Evolutionary conservation across 2,888 invertebrate genomes (phyloP).

Genomic region (Platycheirus rosarum): DNA sequence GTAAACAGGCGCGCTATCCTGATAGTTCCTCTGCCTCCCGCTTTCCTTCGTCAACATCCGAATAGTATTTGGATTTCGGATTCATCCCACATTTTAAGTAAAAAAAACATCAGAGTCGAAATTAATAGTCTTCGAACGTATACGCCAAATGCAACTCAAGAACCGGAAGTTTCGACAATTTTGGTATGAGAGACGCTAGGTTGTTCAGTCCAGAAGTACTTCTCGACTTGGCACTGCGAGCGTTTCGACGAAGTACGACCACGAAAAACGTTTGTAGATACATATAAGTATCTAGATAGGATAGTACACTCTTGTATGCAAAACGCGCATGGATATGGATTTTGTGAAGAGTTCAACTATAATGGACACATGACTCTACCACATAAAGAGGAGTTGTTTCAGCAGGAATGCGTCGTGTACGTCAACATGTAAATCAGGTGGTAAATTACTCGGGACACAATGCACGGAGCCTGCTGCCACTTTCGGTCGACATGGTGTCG

Average conservation of each 20-base stretch:
- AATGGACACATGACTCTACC: slow-evolving; percentile 61
- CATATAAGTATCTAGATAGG: slow-evolving; percentile 1
- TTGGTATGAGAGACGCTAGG: slow-evolving; percentile 28
- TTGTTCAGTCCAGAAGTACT: slow-evolving; percentile 19
- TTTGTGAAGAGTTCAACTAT: slow-evolving; percentile 55
- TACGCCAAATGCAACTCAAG: slow-evolving; percentile 56
- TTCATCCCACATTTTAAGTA: slow-evolving; percentile 20
- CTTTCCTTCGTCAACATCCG: neutral
- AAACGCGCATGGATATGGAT: slow-evolving; percentile 56
- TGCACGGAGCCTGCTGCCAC: slow-evolving; percentile 58
- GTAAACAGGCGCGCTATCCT: slow-evolving; percentile 10
- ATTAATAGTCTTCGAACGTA: slow-evolving; percentile 70
- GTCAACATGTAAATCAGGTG: slow-evolving; percentile 74
- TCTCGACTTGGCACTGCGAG: neutral
- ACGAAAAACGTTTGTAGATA: slow-evolving; percentile 23
- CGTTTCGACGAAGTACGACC: slow-evolving; percentile 5
- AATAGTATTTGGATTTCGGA: slow-evolving; percentile 11
- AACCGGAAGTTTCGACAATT: slow-evolving; percentile 72
- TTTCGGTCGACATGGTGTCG: slow-evolving; percentile 60
- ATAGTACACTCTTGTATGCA: no score
- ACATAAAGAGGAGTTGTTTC: slow-evolving; percentile 18
- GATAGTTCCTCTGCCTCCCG: neutral
- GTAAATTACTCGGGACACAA: slow-evolving; percentile 72
- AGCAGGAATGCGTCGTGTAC: slow-evolving; percentile 61
- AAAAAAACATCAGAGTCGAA: slow-evolving; percentile 41